phyloP scores from a whole-genome alignment of 2,888 invertebrate genomes.

The Synergus gifuensis region DNA sequence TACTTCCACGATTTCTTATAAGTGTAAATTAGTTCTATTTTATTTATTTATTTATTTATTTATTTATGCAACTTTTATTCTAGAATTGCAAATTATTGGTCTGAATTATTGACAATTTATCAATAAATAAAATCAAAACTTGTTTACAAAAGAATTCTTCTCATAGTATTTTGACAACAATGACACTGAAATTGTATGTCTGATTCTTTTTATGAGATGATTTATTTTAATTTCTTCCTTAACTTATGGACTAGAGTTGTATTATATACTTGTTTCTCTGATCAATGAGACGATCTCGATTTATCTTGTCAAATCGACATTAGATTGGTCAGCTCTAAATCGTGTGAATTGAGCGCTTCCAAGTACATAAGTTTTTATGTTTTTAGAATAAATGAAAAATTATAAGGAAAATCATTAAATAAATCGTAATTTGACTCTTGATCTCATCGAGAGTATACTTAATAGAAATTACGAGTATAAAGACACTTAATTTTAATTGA shows the following conservation, averaged over 20 bases:
- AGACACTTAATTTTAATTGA: not conserved
- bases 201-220: not conserved
- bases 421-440: not conserved
- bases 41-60: not conserved
- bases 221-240: not conserved
- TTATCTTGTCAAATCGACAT: conserved; percentile 22
- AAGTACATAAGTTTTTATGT: not conserved
- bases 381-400: not conserved
- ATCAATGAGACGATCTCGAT: conserved; percentile 18
- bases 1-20: not conserved
- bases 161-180: not conserved
- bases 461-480: not conserved
- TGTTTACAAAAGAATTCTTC: not conserved
- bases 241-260: not conserved
- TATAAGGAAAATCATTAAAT: no score
- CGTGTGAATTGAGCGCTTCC: not conserved
- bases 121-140: not conserved
- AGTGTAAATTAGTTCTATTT: not conserved
- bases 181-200: not conserved
- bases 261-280: not conserved
- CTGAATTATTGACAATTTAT: not conserved
- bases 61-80: not conserved
- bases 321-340: not conserved
- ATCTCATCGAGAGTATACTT: not conserved
- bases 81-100: not conserved